Evolutionary conservation across 2,888 invertebrate genomes (phyloP).

Genomic region (Timema podura): DNA sequence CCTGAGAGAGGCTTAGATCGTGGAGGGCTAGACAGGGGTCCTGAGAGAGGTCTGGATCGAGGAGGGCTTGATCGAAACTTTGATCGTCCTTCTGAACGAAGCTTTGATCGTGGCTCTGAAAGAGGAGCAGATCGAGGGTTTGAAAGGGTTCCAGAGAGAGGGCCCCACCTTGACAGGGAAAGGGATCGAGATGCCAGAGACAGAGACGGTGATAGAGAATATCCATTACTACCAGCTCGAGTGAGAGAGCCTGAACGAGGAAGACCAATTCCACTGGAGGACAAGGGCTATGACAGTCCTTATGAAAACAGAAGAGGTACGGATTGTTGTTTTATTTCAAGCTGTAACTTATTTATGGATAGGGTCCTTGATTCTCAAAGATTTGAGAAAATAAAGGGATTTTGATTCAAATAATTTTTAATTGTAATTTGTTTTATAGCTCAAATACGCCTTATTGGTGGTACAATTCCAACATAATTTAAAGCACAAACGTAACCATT

Average conservation of each 20-base stretch:
- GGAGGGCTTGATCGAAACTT: constrained; percentile 25
- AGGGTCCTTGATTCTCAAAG: too few species aligned
- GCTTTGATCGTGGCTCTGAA: constrained; percentile 34
- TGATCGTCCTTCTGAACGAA: constrained; percentile 40
- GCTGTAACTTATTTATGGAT: too few species aligned
- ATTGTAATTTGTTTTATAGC: too few species aligned
- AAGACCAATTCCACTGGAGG: constrained; percentile 30
- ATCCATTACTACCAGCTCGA: constrained; percentile 36
- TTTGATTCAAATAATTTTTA: too few species aligned
- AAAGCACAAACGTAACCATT: too few species aligned
- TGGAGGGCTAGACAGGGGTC: constrained; percentile 20
- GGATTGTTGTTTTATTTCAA: not conserved
- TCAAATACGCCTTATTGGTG: too few species aligned
- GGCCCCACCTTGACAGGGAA: constrained; percentile 52
- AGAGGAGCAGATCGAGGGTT: constrained; percentile 22
- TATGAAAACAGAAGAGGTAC: constrained; percentile 44
- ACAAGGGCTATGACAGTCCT: constrained; percentile 45
- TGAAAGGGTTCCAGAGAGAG: constrained; percentile 31
- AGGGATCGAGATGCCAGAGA: constrained; percentile 41
- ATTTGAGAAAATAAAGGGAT: too few species aligned
- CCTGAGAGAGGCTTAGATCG: constrained; percentile 27
- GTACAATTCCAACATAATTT: too few species aligned
- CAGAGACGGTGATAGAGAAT: constrained; percentile 48
- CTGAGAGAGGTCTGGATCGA: constrained; percentile 28
- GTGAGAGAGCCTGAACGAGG: constrained; percentile 43